Evolutionary conservation across 2,888 invertebrate species (phyloP), one percentile per base, ranked within the genome.

Genomic region (Asteroscopus sphinx): DNA sequence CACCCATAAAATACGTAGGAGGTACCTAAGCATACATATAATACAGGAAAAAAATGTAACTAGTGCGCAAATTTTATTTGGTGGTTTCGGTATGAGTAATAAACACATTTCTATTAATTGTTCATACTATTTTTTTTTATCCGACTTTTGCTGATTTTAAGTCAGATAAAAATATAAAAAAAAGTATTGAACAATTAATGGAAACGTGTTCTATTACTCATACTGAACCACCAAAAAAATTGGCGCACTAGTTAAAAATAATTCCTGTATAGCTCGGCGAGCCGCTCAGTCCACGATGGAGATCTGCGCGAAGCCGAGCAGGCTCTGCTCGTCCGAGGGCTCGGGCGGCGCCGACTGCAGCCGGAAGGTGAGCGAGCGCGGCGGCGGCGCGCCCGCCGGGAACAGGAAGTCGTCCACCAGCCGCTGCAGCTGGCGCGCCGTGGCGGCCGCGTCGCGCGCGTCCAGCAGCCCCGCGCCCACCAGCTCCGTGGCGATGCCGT

Each of bases 241-340:
- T n/a, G n/a, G n/a, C n/a, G n/a, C n/a, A n/a, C n/a, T n/a, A n/a
- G n/a, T n/a, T n/a, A n/a, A n/a, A n/a, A n/a, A n/a, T n/a, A n/a
- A n/a, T n/a, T n/a, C n/a, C n/a, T n/a, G n/a, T 28, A 16, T 48
- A 56, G 49, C 26, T 59, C 53, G 16, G 49, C 59, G 32, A 26
- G 35, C 25, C 55, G 58, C 66, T 88, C 96, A 98, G 95, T 98
- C 98, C 75, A 97, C 97, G 88, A 99, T 97, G 79, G 99, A 98
- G 87, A 99, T 97, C 95, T 99, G 99, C 88, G 99, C 99, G 95
- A 97, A 99, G 83, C 99, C 99, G 86, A 99, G 96, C 75, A 99
- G 95, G 39, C 98, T 97, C 85, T 98, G 98, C 91, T 99, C 99
- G 91, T 99, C 99, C 52, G 98, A 96, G 63, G 97, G 95, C 93